These are phyloP conservation scores for Siniperca chuatsi DNA, from an alignment of 2,113 vertebrate species.

Conservation along the genomic window DNA sequence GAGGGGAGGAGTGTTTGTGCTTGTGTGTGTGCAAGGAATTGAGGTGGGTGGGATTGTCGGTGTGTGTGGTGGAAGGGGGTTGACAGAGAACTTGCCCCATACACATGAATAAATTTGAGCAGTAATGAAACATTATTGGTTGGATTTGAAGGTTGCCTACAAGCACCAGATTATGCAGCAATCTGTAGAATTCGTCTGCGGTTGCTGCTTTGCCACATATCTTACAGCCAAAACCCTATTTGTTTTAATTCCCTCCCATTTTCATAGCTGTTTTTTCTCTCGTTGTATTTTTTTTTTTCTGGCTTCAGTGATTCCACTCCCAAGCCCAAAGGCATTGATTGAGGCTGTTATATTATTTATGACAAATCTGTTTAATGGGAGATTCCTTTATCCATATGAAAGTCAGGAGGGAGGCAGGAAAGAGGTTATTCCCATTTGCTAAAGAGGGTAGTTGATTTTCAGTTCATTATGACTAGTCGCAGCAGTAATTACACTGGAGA, in stretches of 20 bases:
- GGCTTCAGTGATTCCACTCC: constrained; percentile 23
- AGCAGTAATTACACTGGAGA: constrained; percentile 31
- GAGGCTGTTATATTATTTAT: constrained; percentile 63
- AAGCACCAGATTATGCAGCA: constrained; percentile 69
- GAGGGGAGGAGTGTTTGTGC: constrained; percentile 19
- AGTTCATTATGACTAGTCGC: constrained; percentile 30
- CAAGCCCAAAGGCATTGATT: constrained; percentile 61
- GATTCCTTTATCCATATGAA: constrained; percentile 52
- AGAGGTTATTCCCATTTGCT: constrained; percentile 44
- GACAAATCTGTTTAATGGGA: constrained; percentile 61
- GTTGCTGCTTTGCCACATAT: constrained; percentile 53
- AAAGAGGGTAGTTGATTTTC: constrained; percentile 40
- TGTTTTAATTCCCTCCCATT: constrained; percentile 58
- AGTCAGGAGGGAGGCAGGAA: constrained; percentile 34
- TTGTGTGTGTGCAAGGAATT: background rate
- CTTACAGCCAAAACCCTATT: constrained; percentile 45
- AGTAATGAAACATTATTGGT: constrained; percentile 74
- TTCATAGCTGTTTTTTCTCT: constrained; percentile 24
- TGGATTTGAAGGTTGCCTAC: constrained; percentile 63
- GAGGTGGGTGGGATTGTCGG: constrained; percentile 15
- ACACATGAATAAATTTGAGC: constrained; percentile 74
- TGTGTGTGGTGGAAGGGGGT: constrained; percentile 26
- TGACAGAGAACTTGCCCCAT: constrained; percentile 75
- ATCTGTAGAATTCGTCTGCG: constrained; percentile 58
- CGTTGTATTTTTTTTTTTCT: background rate